Evolutionary conservation across 2,113 vertebrate species (phyloP).

Genomic region (Phodopus roborovskii): DNA sequence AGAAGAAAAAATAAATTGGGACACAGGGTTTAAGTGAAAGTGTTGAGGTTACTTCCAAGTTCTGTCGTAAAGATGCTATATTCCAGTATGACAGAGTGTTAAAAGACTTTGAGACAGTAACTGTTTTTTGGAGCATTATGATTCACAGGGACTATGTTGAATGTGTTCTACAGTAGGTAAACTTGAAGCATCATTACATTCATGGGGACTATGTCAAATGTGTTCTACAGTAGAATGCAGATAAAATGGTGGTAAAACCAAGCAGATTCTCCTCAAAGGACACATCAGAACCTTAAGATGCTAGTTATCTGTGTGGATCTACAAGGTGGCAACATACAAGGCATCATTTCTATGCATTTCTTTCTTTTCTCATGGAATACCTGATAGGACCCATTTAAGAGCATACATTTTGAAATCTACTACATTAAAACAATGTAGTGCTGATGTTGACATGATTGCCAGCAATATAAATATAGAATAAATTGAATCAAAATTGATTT

Average conservation of each 20-base stretch:
- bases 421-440: background rate
- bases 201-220: background rate
- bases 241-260: background rate
- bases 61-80: background rate
- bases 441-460: background rate
- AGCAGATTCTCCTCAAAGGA: background rate
- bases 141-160: background rate
- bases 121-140: background rate
- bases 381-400: background rate
- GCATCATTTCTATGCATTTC: background rate
- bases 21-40: background rate
- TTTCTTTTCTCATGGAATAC: background rate
- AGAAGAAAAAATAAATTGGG: background rate
- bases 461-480: background rate
- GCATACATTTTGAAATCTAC: background rate
- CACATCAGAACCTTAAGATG: background rate
- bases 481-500: background rate
- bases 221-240: background rate
- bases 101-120: constrained; percentile 12
- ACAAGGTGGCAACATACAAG: background rate
- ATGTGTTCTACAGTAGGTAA: background rate
- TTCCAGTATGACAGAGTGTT: background rate
- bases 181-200: background rate
- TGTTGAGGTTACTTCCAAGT: constrained; percentile 2
- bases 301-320: background rate